Base-by-base conservation (phyloP, 2,113 vertebrate species). In the Mus pahari region DNA sequence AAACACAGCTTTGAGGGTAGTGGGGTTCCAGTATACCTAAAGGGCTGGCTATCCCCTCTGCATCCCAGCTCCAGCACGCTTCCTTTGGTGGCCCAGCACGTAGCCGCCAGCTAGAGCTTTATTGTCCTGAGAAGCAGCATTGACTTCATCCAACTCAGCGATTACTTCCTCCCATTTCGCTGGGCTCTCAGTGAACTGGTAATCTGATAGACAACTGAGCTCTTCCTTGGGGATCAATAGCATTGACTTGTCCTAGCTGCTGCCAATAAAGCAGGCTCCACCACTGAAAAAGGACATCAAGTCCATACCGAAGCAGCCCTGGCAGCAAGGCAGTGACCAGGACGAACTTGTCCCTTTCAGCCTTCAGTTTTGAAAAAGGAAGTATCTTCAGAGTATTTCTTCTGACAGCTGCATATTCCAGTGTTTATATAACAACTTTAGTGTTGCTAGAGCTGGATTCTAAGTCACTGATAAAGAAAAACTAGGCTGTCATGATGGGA, bases 391-490 rank as follows among this genome's bases (percentile, higher is more conserved):
- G 42, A 91, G 58, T 17, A 5, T 33, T 96, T 48, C 74, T 89
- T 48, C 28, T 96, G 94, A 39, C 1, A 75, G 42, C 17, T 17
- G n/a, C 14, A 77, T 28, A 3, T 31, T 26, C 17, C 13, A 89
- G 71, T 73, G 88, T 28, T 86, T 93, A 73, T 20, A 71, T 33
- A 71, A 20, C 42, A 31, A 22, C n/a, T 74, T 82, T 28, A 17
- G 48, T 77, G 19, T n/a, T 55, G 9, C 48, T 48, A 64, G 4
- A 86, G 92, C 20, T 83, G 39, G 6, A 88, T 84, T 10, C 62
- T 70, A 83, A 90, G 33, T 90, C 53, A 62, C 26, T 92, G 36
- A 45, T 53, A 75, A 91, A 78, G 9, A 31, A 94, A 83, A 92
- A 92, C 14, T 78, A 31, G 33, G 50, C 16, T 73, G 42, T 39